Conservation (phyloP, 2,888 invertebrate species). For the Acrobasis repandana region DNA sequence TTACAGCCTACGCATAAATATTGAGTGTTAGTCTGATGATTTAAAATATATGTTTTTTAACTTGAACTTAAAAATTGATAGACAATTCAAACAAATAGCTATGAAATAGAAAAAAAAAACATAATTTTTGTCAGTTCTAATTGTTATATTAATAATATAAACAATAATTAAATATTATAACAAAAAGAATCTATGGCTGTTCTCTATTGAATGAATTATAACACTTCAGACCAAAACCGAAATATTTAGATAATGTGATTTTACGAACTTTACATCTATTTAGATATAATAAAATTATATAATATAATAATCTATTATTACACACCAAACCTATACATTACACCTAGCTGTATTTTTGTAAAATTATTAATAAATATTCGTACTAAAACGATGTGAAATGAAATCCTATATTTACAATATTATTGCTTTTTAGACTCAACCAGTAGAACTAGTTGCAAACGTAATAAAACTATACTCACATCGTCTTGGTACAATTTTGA, state of each 20-base stretch:
- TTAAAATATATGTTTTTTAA: no score
- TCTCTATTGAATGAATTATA: no score
- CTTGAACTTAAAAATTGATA: no score
- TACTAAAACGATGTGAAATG: conserved; percentile 1
- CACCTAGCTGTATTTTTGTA: background rate
- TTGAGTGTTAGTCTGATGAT: no score
- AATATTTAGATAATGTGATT: background rate
- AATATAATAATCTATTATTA: conserved; percentile 2
- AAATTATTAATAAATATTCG: background rate
- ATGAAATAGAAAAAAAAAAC: no score
- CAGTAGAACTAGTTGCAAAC: background rate
- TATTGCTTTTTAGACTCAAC: conserved; percentile 21
- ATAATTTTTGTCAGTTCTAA: no score
- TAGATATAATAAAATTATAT: conserved; percentile 8
- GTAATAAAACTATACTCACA: conserved; percentile 1
- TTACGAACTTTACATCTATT: background rate
- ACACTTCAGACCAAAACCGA: no score
- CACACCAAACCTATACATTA: conserved; percentile 12
- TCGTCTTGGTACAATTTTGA: conserved; percentile 2
- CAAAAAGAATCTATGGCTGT: no score
- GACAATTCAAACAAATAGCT: no score
- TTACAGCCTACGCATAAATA: background rate
- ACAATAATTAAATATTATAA: no score
- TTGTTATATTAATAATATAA: no score
- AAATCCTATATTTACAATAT: conserved; percentile 18